Conservation (phyloP, 2,113 vertebrate species). For the Ranitomeya variabilis region DNA sequence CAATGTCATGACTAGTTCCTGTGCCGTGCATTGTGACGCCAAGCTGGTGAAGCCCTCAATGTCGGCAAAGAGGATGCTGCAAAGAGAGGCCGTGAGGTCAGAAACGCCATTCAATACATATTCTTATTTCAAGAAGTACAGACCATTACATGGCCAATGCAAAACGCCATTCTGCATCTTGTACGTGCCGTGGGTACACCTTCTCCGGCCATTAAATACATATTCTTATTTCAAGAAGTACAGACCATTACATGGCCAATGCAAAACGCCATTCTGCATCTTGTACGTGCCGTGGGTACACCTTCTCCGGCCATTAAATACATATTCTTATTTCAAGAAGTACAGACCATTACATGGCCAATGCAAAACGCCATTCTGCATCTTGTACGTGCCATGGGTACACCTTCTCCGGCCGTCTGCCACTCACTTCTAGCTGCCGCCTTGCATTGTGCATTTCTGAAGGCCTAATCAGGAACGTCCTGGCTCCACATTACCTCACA, state of each 20-base stretch:
- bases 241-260: not conserved
- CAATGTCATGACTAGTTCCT: constrained; percentile 96
- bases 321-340: not conserved
- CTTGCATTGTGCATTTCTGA: not conserved
- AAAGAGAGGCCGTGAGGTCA: not conserved
- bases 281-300: not conserved
- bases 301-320: not conserved
- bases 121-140: not conserved
- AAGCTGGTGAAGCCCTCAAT: constrained; percentile 96
- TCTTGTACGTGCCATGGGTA: not conserved
- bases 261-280: not conserved
- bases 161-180: not conserved
- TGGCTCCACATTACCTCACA: constrained; percentile 78
- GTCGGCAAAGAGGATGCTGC: constrained; percentile 93
- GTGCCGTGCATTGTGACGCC: constrained; percentile 93
- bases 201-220: not conserved
- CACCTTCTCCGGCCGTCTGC: not conserved
- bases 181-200: not conserved
- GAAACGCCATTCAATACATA: not conserved
- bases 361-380: not conserved
- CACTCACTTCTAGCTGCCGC: not conserved
- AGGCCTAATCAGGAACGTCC: not conserved
- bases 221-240: not conserved
- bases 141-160: too few relatives aligned
- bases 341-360: not conserved